Conservation (phyloP, 1,140 invertebrate genomes). For the Lethrus apterus region DNA sequence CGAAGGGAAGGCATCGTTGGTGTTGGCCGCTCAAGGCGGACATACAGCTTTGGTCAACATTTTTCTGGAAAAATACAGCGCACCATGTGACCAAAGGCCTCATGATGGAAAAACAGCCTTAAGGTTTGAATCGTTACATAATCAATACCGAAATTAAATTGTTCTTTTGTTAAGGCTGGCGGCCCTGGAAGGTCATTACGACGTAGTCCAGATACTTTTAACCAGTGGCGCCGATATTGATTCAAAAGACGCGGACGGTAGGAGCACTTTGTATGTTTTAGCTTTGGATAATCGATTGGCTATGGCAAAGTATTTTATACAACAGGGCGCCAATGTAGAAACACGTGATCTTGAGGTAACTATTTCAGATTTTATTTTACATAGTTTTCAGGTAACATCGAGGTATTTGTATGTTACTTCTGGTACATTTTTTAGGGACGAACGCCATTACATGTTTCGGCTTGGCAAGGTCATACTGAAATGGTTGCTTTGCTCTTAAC, state of each 20-base stretch:
- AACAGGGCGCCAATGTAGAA: conserved; percentile 75
- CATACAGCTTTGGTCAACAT: conserved; percentile 63
- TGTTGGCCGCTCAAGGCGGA: conserved; percentile 84
- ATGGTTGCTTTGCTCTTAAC: conserved; percentile 82
- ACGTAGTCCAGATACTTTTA: conserved; percentile 68
- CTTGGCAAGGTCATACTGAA: conserved; percentile 90
- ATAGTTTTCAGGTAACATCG: too few relatives aligned
- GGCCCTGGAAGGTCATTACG: conserved; percentile 78
- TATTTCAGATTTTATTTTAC: not conserved
- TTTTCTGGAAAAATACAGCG: conserved; percentile 65
- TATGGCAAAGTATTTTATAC: conserved; percentile 75
- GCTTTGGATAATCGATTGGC: conserved; percentile 83
- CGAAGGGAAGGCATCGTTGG: conserved; percentile 85
- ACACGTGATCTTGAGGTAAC: conserved; percentile 78
- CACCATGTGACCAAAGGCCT: conserved; percentile 80
- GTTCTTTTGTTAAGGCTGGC: conserved; percentile 53
- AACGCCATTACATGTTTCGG: conserved; percentile 84
- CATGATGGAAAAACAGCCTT: conserved; percentile 92
- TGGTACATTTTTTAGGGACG: conserved; percentile 53
- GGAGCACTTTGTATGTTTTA: conserved; percentile 86
- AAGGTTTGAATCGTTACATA: conserved; percentile 44
- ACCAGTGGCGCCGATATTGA: conserved; percentile 78
- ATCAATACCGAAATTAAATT: conserved; percentile 3
- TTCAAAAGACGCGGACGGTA: conserved; percentile 83
- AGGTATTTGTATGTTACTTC: too few relatives aligned